These are phyloP conservation scores for Acestrorhynchus altus DNA, from an alignment of 2,797 vertebrate genomes.

Conservation along the genomic window DNA sequence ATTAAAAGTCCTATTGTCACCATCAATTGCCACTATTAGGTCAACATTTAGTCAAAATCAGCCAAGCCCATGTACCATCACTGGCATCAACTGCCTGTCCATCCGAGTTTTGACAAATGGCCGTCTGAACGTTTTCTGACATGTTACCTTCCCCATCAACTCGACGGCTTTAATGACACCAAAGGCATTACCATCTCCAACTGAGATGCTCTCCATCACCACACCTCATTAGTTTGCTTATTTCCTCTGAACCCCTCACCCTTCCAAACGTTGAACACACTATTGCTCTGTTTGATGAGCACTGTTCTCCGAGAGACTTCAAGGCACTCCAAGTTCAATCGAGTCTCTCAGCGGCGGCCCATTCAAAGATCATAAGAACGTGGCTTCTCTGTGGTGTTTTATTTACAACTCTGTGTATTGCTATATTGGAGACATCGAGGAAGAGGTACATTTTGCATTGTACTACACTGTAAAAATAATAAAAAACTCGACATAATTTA, in stretches of 20 bases:
- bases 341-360: conserved; percentile 25
- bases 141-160: conserved; percentile 27
- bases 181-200: conserved; percentile 29
- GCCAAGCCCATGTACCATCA: conserved; percentile 12
- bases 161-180: conserved; percentile 28
- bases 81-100: conserved; percentile 9
- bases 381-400: neutral
- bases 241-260: conserved; percentile 16
- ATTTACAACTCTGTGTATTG: conserved; percentile 29
- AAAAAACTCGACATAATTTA: no score
- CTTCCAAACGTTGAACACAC: conserved; percentile 36
- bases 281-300: conserved; percentile 44
- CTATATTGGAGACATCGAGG: neutral
- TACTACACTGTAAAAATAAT: neutral
- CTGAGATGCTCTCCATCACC: conserved; percentile 49
- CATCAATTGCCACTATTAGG: conserved; percentile 1
- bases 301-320: conserved; percentile 33
- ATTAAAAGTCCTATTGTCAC: neutral
- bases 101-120: conserved; percentile 24
- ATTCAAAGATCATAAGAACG: conserved; percentile 28
- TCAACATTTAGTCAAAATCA: conserved; percentile 18
- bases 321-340: conserved; percentile 33
- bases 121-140: conserved; percentile 7
- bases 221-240: conserved; percentile 53
- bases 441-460: neutral